A percentile compares a stretch with the other conserved stretches of the same genome.
Conservation (phyloP, 2,797 vertebrate species). For the Chaenodraco wilsoni region DNA sequence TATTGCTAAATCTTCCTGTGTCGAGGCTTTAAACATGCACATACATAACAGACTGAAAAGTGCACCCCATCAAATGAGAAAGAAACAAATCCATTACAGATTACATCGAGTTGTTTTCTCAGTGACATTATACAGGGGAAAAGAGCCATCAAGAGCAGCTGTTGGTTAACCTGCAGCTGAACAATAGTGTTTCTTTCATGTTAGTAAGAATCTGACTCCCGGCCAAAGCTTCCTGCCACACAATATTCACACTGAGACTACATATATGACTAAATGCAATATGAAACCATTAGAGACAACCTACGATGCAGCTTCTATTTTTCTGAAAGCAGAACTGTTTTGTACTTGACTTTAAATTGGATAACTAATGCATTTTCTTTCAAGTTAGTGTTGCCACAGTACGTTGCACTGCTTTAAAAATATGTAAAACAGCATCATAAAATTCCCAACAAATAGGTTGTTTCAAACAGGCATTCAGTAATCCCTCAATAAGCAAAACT, state of each 20-base stretch:
- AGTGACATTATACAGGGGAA: neutral
- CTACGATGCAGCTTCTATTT: neutral
- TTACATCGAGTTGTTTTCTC: neutral
- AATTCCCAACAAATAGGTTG: no score
- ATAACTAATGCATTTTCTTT: no score
- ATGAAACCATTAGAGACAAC: neutral
- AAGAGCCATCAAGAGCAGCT: neutral
- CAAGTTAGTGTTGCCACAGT: neutral
- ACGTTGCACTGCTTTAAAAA: neutral
- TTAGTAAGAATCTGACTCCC: neutral
- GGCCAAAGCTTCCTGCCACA: no score
- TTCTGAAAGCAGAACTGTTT: neutral
- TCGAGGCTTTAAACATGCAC: neutral
- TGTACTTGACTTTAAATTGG: neutral
- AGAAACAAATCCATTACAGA: neutral
- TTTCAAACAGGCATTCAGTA: neutral
- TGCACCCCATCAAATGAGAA: neutral
- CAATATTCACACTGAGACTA: neutral
- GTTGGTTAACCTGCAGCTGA: no score
- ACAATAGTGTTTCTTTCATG: neutral
- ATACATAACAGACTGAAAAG: neutral
- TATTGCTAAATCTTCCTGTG: neutral
- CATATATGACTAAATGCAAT: neutral
- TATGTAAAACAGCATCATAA: no score
- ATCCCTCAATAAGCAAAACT: neutral